phyloP scores from a whole-genome alignment of 1,140 invertebrate genomes.

The Dendrolimus kikuchii region DNA sequence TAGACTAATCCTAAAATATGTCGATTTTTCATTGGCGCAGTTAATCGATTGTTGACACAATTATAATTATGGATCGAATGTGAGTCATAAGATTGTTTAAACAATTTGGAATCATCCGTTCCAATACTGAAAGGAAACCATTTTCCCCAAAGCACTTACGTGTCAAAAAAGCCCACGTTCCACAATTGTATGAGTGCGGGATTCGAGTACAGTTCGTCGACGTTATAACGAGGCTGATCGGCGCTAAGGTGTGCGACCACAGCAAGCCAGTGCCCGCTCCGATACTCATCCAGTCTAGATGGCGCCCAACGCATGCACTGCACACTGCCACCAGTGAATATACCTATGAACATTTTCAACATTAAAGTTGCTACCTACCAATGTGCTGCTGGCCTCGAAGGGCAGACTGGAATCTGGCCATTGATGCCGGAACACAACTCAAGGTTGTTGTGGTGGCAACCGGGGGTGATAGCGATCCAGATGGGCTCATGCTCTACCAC shows the following conservation, averaged over 20 bases:
- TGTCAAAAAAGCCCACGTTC: constrained; percentile 27
- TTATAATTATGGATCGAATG: too few relatives aligned
- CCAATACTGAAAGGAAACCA: too few relatives aligned
- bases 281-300: background rate
- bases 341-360: too few relatives aligned
- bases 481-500: too few relatives aligned
- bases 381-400: too few relatives aligned
- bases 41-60: background rate
- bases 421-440: too few relatives aligned
- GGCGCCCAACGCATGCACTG: constrained; percentile 36
- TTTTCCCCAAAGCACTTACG: constrained; percentile 5
- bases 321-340: constrained; percentile 37
- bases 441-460: too few relatives aligned
- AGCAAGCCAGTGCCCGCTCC: constrained; percentile 18
- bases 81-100: too few relatives aligned
- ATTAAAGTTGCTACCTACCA: too few relatives aligned
- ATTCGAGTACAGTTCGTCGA: background rate
- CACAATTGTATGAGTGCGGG: constrained; percentile 36
- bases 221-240: constrained; percentile 25
- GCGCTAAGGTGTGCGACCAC: constrained; percentile 20
- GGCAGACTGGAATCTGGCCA: too few relatives aligned
- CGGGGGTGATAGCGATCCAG: too few relatives aligned
- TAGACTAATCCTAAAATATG: background rate
- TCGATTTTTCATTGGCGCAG: background rate
- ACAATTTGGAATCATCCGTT: too few relatives aligned